phyloP scores from a whole-genome alignment of 2,888 invertebrate species.

The Polyploca ridens region DNA sequence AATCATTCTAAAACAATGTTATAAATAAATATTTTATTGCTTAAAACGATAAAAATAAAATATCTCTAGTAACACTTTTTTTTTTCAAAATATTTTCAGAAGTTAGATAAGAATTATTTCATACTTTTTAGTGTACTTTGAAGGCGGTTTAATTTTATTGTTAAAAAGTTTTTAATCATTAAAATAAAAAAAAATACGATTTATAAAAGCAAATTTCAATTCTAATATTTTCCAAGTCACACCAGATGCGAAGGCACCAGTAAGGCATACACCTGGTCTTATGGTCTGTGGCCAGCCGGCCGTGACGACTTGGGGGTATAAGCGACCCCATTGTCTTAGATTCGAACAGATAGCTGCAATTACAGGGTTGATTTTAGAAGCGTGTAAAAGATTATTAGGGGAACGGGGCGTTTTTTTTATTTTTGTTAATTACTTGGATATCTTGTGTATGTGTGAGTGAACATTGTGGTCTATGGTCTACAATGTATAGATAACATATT shows the following conservation, averaged over 20 bases:
- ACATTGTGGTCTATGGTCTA: background rate
- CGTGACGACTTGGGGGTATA: conserved; percentile 34
- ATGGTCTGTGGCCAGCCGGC: conserved; percentile 29
- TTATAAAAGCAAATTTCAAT: background rate
- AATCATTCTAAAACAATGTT: no score
- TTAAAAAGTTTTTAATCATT: no score
- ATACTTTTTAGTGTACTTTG: no score
- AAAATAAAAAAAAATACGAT: no score
- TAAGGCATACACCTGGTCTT: conserved; percentile 52
- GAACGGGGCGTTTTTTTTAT: background rate
- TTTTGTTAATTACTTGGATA: background rate
- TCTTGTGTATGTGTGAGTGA: background rate
- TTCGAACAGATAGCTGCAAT: conserved; percentile 57
- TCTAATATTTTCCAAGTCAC: conserved; percentile 18
- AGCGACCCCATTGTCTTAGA: conserved; percentile 68
- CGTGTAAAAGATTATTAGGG: conserved; percentile 52
- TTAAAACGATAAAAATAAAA: no score
- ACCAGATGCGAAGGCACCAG: conserved; percentile 51
- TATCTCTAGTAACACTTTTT: no score
- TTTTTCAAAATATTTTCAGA: no score
- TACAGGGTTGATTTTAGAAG: conserved; percentile 50
- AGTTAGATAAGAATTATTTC: no score
- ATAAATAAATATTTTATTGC: no score
- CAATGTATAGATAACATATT: no score
- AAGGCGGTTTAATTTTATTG: no score